Percentiles rank a stretch among this genome's conserved stretches.
Evolutionary conservation across 2,888 invertebrate genomes (phyloP).

Genomic region (Anodontia alba): DNA sequence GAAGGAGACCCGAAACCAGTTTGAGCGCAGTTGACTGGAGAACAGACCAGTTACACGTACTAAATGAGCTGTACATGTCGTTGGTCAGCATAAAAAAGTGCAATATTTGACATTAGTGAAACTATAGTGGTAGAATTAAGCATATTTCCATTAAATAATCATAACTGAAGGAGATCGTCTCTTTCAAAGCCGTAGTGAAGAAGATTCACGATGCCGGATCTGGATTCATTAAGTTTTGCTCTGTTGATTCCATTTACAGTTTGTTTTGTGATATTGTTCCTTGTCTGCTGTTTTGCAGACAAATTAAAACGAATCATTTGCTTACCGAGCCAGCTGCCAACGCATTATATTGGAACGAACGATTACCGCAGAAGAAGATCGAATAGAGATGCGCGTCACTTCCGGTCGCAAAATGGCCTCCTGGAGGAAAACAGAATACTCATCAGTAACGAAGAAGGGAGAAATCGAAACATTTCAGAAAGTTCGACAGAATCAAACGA

Average conservation of each 20-base stretch:
- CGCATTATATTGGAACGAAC: conserved; percentile 38
- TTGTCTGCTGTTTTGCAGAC: conserved; percentile 70
- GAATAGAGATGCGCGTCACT: not conserved
- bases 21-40: too few species aligned
- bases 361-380: not conserved
- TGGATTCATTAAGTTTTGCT: conserved; percentile 65
- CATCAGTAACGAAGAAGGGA: not conserved
- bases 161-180: too few species aligned
- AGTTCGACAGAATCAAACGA: conserved; percentile 7
- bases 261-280: conserved; percentile 63
- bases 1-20: too few species aligned
- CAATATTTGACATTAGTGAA: too few species aligned
- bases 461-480: conserved; percentile 1
- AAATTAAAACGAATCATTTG: conserved; percentile 66
- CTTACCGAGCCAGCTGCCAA: conserved; percentile 63
- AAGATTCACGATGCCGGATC: not conserved
- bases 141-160: too few species aligned
- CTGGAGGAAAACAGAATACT: conserved; percentile 3
- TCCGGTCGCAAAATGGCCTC: not conserved
- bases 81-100: too few species aligned
- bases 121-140: too few species aligned
- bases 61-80: too few species aligned
- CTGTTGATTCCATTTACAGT: conserved; percentile 67
- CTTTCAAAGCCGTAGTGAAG: too few species aligned
- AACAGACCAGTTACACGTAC: too few species aligned